Base-by-base conservation (phyloP, 1,140 invertebrate genomes). In the Maconellicoccus hirsutus region DNA sequence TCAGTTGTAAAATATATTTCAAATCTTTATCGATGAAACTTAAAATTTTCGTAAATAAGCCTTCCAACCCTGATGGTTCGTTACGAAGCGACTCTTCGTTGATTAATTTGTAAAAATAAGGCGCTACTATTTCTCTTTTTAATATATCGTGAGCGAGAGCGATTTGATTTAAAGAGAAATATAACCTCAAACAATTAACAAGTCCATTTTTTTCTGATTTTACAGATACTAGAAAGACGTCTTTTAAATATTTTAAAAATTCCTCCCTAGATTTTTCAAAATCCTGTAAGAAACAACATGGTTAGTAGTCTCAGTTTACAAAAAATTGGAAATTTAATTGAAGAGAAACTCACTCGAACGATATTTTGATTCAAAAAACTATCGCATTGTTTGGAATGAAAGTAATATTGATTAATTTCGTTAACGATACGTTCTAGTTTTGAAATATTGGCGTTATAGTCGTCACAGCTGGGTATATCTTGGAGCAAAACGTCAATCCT, bases 1-100 rank as follows among this genome's bases (percentile, higher is more conserved):
- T 72, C 59, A 74, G 42, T 27, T 73, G 63, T 21, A 69, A 42
- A 33, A 75, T 16, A 69, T 59, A 70, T 72, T 76, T 76, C 73
- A 76, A 74, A 29, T 76, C 74, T 22, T 70, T 71, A 59, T 89
- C 85, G 71, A 94, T 81, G 78, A 93, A 86, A 63, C 84, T 81
- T 27, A 93, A 77, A 39, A 92, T 82, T 79, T 85, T 86, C n/a
- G 82, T 77, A 79, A 89, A 94, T 75, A 93, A 85, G 72, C 86
- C 87, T 74, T 86, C 81, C 7, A 94, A 78, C 21, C 89, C 89
- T 73, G 87, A 81, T n/a, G 86, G 84, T 72, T 87, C 85, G 75
- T 82, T 84, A 75, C 88, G 85, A 61, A 93, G 80, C 72, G 85
- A 84, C 69, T 86, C 82, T 77, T 93, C 88, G 76, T 83, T 86